Evolutionary conservation across 2,888 invertebrate genomes (phyloP).

Genomic region (Gymnoscelis rufifasciata): DNA sequence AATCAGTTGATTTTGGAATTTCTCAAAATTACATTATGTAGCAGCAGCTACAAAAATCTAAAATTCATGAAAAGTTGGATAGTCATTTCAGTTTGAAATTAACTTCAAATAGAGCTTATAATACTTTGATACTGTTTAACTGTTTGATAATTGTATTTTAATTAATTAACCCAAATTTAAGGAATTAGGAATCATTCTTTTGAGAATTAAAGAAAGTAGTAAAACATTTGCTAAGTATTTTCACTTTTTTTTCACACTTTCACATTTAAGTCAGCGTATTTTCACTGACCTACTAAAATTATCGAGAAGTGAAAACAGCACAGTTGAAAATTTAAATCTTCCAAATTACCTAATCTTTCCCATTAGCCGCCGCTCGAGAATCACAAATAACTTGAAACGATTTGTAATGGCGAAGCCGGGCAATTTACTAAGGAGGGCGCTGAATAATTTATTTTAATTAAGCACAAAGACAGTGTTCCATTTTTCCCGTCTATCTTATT

Average conservation of each 20-base stretch:
- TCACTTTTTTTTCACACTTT: neutral
- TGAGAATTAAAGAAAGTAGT: too few relatives aligned
- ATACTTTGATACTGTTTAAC: too few relatives aligned
- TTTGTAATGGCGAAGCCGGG: slow-evolving; percentile 55
- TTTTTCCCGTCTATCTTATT: slow-evolving; percentile 67
- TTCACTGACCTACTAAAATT: slow-evolving; percentile 9
- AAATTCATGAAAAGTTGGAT: too few relatives aligned
- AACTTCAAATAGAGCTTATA: too few relatives aligned
- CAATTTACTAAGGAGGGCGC: slow-evolving; percentile 59
- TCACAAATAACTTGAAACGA: slow-evolving; percentile 50
- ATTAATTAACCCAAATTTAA: too few relatives aligned
- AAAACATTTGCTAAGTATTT: too few relatives aligned
- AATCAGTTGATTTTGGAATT: too few relatives aligned
- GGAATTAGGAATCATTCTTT: too few relatives aligned
- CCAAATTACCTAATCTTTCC: slow-evolving; percentile 40
- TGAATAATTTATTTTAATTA: slow-evolving; percentile 74
- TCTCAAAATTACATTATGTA: too few relatives aligned
- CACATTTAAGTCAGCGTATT: neutral
- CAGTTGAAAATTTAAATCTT: slow-evolving; percentile 27
- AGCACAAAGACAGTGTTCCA: slow-evolving; percentile 59
- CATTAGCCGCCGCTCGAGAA: slow-evolving; percentile 41
- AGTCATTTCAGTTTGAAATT: too few relatives aligned
- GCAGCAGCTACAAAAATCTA: too few relatives aligned
- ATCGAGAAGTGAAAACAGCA: slow-evolving; percentile 21
- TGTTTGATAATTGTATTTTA: too few relatives aligned